Evolutionary conservation across 2,888 invertebrate genomes (phyloP), one percentile per base, ranked within the genome.

Genomic region (Apodemia zela): DNA sequence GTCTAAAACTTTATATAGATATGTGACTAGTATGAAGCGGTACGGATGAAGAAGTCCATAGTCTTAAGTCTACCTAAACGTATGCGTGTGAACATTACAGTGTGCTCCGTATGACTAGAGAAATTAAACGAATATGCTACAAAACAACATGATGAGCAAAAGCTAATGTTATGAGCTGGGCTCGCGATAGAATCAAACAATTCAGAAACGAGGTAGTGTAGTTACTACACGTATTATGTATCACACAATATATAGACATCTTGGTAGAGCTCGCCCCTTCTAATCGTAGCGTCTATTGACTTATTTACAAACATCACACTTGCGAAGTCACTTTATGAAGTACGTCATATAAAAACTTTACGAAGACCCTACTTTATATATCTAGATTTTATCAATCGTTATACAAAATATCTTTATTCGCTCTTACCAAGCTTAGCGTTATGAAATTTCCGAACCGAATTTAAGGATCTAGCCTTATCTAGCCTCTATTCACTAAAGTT

Each of bases 241-340:
- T 87, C 87, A 89, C 88, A 86, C 85, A 76, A 75, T 77, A 66
- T 69, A 76, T 74, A 80, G 72, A 76, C 75, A 74, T 72, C 71
- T 77, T 76, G 74, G 60, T 61, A 60, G 60, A 64, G 67, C 67
- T 72, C 73, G 73, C 71, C 71, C 66, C 71, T 67, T 38, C 11
- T 54, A 71, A 70, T 71, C 70, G 73, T 69, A 70, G 71, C 71
- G 63, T 69, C 79, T 80, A 82, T 75, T 74, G 68, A 70, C 74
- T 72, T 86, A 87, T 86, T 75, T 87, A 89, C 87, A 88, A 47
- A 84, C 82, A 89, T 90, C 88, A 89, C 89, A 89, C 88, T 88
- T 84, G 83, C 84, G 85, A 75, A 87, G 89, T 88, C 88, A 89
- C 90, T 85, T 88, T 80, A 78, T 85, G 84, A 84, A 85, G 81